Conservation (phyloP, 2,888 invertebrate genomes). For the Xylota segnis region DNA sequence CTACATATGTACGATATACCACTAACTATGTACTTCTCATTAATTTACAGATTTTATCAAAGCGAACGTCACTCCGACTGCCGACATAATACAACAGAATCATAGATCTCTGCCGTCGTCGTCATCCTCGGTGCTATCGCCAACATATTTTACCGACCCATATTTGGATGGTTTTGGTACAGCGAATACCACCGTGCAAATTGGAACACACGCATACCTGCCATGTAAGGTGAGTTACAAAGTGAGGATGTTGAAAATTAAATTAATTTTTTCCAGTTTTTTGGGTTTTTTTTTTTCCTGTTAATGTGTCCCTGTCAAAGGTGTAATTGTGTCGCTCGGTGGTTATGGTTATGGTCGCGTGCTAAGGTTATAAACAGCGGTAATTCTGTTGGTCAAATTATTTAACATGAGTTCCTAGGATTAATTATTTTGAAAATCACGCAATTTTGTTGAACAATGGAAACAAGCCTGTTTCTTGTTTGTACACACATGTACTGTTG, state of each 20-base stretch:
- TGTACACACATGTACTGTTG: background rate
- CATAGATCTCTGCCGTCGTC: background rate
- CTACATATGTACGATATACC: too few relatives aligned
- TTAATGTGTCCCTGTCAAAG: constrained; percentile 18
- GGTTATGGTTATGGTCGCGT: constrained; percentile 28
- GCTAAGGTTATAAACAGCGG: constrained; percentile 32
- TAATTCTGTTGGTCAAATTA: constrained; percentile 26
- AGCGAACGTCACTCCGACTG: background rate
- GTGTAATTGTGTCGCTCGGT: background rate
- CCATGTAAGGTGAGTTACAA: constrained; percentile 90
- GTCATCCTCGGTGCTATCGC: constrained; percentile 46
- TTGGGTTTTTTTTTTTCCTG: background rate
- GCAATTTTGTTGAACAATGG: constrained; percentile 19
- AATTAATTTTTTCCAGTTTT: constrained; percentile 6
- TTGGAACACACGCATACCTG: constrained; percentile 95
- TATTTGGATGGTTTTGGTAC: constrained; percentile 93
- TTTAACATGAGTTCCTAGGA: constrained; percentile 31
- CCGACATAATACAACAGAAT: constrained; percentile 3
- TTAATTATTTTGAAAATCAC: constrained; percentile 46
- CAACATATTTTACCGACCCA: constrained; percentile 87
- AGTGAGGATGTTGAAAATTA: constrained; percentile 7
- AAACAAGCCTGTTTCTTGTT: background rate
- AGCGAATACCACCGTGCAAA: constrained; percentile 95
- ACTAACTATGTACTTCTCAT: background rate
- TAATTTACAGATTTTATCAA: constrained; percentile 13